These are phyloP conservation scores for Columba janthina DNA, from an alignment of 2,113 vertebrate genomes.

Conservation along the genomic window DNA sequence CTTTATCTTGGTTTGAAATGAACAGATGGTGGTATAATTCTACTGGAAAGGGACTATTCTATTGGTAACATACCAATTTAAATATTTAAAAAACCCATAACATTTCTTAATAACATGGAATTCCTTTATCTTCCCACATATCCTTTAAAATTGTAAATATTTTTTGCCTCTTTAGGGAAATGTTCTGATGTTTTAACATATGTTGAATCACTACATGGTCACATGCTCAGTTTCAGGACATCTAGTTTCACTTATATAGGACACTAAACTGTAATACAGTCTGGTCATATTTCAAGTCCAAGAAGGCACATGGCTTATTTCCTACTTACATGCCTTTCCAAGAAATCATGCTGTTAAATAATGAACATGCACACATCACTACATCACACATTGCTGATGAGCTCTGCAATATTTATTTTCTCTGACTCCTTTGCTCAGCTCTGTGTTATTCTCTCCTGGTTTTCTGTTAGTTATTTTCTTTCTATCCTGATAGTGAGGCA, in stretches of 20 bases:
- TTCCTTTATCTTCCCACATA: not conserved
- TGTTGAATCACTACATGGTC: not conserved
- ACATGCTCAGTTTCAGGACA: not conserved
- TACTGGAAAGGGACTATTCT: not conserved
- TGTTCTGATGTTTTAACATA: not conserved
- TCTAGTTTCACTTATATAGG: not conserved
- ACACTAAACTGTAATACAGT: not conserved
- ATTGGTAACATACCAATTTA: not conserved
- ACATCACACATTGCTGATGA: not conserved
- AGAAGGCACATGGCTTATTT: not conserved
- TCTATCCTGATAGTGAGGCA: not conserved
- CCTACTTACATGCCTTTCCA: not conserved
- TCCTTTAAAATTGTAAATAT: not conserved
- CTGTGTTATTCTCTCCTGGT: not conserved
- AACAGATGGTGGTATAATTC: not conserved
- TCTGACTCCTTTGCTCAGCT: not conserved
- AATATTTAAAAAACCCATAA: not conserved
- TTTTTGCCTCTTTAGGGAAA: not conserved
- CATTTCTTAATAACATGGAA: not conserved
- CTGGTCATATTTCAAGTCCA: not conserved
- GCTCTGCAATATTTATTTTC: not conserved
- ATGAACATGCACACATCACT: not conserved
- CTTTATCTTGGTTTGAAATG: not conserved
- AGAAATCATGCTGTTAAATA: not conserved
- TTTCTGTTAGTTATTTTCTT: not conserved